Evolutionary conservation across 2,113 vertebrate species (phyloP).

Genomic region (Percina caprodes): DNA sequence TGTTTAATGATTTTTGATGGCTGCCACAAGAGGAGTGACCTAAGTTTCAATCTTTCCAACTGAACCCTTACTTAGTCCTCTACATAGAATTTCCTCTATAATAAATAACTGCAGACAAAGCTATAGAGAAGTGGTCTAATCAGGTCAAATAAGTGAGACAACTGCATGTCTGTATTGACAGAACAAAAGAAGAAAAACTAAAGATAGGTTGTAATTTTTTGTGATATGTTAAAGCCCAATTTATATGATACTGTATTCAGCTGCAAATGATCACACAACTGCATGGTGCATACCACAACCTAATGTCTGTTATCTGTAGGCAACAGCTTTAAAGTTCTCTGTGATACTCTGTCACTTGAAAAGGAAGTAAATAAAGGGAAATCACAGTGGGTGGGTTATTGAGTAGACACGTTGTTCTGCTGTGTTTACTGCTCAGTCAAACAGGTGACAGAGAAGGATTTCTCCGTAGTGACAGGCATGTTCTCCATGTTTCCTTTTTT

Average conservation of each 20-base stretch:
- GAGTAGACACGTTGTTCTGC: conserved; percentile 55
- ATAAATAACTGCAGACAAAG: not conserved
- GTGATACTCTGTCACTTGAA: conserved; percentile 40
- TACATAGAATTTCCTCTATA: not conserved
- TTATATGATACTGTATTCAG: conserved; percentile 5
- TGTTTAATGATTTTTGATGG: not conserved
- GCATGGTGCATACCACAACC: not conserved
- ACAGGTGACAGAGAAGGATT: conserved; percentile 50
- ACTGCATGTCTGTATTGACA: not conserved
- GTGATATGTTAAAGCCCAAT: not conserved
- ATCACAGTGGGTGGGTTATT: conserved; percentile 41
- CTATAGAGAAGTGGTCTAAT: not conserved
- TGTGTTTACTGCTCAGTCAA: conserved; percentile 59
- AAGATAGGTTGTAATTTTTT: not conserved
- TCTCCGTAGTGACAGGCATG: conserved; percentile 35
- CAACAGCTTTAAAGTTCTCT: conserved; percentile 55
- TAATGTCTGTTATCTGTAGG: conserved; percentile 50
- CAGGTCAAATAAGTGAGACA: not conserved
- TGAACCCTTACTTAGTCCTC: not conserved
- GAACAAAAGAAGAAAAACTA: not conserved
- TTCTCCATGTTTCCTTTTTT: conserved; percentile 33
- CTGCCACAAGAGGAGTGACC: not conserved
- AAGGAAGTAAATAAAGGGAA: conserved; percentile 48
- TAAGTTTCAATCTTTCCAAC: not conserved
- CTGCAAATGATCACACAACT: conserved; percentile 28